Base-by-base conservation (phyloP, 2,888 invertebrate species). In the Caenorhabditis imperialis region DNA sequence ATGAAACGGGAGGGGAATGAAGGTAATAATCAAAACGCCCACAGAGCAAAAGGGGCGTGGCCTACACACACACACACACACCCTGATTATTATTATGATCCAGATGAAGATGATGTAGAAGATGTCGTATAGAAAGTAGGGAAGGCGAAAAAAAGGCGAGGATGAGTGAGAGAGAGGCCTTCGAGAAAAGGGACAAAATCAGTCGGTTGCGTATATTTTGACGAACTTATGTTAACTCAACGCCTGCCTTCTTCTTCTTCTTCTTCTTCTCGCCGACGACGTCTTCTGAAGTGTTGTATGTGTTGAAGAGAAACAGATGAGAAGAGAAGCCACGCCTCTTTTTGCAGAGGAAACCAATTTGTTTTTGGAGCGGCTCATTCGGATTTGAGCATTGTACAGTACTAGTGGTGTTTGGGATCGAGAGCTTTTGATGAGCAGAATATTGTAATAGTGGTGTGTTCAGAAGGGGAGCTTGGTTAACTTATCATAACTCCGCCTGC, bases 221-320 rank as follows among this genome's bases (percentile, higher is more conserved):
- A 73, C 73, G 73, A 73, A 73, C 73, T 73, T 73, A 73, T 73
- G 70, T 61, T 70, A 61, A 70, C 60, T 69, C 69, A 69, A 58
- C 69, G 38, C 55, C 55, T 55, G 55, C 65, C 55, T 65, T 30
- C 30, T 30, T 7, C 30, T 50, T 65, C 50, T 38, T 61, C 51
- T 54, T 63, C 62, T 53, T n/a, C 54, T 54, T 47, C 62, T 62
- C 35, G 35, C 10, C 50, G 35, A 4, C 50, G 50, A 30, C 50
- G 48, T 10, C 40, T 38, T 57, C 50, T 40, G 63, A 65, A 65
- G 60, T 53, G 54, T 47, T 44, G 55, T 55, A 48, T 44, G 38
- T 35, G 53, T 25, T 33, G 57, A 58, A 30, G 38, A 63, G 47
- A 47, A 47, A 40, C 35, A 63, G 47, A 44, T 42, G 23, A 30